Evolutionary conservation across 2,888 invertebrate species (phyloP), one percentile per base, ranked within the genome.

Genomic region (Drosophila longiperda): DNA sequence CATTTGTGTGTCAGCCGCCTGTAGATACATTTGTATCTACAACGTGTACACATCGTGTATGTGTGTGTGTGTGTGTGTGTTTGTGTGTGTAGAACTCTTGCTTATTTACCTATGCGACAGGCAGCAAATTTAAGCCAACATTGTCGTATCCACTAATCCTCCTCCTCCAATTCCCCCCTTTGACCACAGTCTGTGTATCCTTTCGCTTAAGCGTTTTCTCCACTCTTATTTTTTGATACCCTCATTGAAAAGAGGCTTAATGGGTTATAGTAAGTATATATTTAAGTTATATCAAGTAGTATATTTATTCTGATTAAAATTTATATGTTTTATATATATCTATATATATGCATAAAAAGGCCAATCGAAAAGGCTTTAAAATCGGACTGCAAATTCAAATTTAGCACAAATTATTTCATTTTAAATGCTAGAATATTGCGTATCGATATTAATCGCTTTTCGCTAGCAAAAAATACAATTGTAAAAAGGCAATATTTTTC

Each of bases 61-160:
- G 52, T 63, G 38, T 66, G 59, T 53, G 15, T 63, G 26, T 53
- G 15, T 63, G 26, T 62, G 42, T 70, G 52, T 23, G 23, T 23
- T 23, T 62, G 42, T 70, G 52, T 63, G 42, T 66, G 59, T 66
- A 49, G 63, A 82, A 78, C 85, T 82, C 82, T 78, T 78, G 82
- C 82, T 84, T 90, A 89, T 89, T 86, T 85, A 90, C 90, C 80
- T 88, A 88, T 61, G 80, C 81, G 87, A 75, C 61, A 55, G 82
- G 45, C 79, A 71, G 71, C 78, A 81, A 80, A 89, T 83, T 76
- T 70, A 74, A 80, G 72, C 71, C 68, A 75, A 78, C 73, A 70
- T 71, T 40, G 53, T 64, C 42, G 48, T 32, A 50, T 23, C 17
- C n/a, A 20, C 34, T 17, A 26, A 49, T 32, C 8, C 45, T 48